Evolutionary conservation across 2,888 invertebrate species (phyloP).

Genomic region (Mimas tiliae): DNA sequence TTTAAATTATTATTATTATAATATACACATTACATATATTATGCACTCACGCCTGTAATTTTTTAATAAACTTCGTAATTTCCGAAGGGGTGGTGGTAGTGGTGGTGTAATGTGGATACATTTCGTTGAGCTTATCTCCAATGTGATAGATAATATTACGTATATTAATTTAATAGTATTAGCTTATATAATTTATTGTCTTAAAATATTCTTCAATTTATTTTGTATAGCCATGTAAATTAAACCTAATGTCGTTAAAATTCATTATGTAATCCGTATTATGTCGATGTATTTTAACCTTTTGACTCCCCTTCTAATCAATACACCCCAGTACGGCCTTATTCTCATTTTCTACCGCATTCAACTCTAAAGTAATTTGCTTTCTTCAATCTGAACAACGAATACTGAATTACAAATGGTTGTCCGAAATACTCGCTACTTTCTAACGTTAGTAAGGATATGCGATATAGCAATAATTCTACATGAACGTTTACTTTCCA

Average conservation of each 20-base stretch:
- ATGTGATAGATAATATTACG: no score
- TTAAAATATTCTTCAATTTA: background rate
- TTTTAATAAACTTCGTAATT: no score
- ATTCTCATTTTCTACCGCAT: constrained; percentile 9
- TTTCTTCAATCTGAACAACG: constrained; percentile 3
- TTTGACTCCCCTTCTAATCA: background rate
- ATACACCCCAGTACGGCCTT: constrained; percentile 3
- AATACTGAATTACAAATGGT: constrained; percentile 19
- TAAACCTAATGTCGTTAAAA: background rate
- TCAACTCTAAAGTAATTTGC: constrained; percentile 10
- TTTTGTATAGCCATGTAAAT: background rate
- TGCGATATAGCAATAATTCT: constrained; percentile 8
- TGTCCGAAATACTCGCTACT: constrained; percentile 12
- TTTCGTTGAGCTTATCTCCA: no score
- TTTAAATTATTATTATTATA: no score
- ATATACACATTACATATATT: no score
- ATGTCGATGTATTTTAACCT: background rate
- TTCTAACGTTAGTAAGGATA: constrained; percentile 18
- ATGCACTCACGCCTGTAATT: no score
- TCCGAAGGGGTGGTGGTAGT: no score
- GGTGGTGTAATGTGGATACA: no score
- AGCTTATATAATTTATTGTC: no score
- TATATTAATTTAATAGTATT: no score
- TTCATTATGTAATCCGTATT: background rate
- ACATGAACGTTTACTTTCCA: background rate